Evolutionary conservation across 2,797 vertebrate genomes (phyloP), one percentile per base, ranked within the genome.

Genomic region (Iguana delicatissima): DNA sequence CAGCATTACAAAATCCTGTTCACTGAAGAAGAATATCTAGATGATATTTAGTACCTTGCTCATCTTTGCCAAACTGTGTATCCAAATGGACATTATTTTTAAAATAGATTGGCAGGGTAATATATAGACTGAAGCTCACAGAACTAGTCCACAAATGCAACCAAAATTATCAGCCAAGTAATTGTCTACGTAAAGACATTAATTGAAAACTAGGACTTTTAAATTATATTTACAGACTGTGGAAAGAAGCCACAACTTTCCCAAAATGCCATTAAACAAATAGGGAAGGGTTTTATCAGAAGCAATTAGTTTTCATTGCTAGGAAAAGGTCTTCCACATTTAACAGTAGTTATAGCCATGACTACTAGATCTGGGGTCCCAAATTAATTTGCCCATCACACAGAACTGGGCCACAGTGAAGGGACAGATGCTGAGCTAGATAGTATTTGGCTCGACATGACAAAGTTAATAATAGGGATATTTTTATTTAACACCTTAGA

Each of bases 1-100:
- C 82, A 89, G 79, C 88, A 89, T 88, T 89, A 92, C 82, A 91
- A 89, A 79, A 38, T 79, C 20, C 57, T 88, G 42, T 29, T 90
- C 86, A 90, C 76, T 90, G 82, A 89, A 86, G 82, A 89, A 86
- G 89, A 89, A 87, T 26, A 92, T 90, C 69, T 79, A 10, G 89
- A 93, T 87, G 92, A 57, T 91, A 89, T 83, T 76, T 83, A 64
- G 42, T 64, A 55, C 69, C 32, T 50, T 2, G 32, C 55, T 52
- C 57, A 85, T 50, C 57, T 52, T 74, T 29, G 16, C 24, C 80
- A 57, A 7, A 83, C 46, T 42, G n/a, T 94, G 7, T 69, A 91
- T 88, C 67, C 69, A 46, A 92, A 89, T 84, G 59, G 52, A 24
- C 29, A 83, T 87, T 76, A 83, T 32, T 87, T 74, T 52, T 82